A percentile compares a stretch with the other conserved stretches of the same genome.
phyloP scores from a whole-genome alignment of 2,888 invertebrate genomes.

The Tenthredo mesomela region DNA sequence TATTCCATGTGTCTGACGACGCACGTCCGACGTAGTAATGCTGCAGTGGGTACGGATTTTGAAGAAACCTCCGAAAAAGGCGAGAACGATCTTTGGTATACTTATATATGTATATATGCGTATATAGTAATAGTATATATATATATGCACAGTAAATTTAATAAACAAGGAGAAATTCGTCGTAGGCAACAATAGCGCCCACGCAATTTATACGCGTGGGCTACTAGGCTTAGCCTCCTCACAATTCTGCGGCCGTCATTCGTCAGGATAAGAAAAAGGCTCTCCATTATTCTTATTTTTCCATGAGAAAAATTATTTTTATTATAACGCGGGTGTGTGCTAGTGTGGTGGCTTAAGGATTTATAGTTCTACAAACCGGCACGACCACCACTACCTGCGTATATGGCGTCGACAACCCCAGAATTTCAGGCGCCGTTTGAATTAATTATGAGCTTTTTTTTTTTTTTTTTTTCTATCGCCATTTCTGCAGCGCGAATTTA shows the following conservation, averaged over 20 bases:
- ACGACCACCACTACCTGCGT: neutral
- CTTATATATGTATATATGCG: too few species aligned
- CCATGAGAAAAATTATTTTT: neutral
- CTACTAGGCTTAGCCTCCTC: neutral
- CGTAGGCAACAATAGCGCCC: constrained; percentile 13
- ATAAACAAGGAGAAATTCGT: neutral
- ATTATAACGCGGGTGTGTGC: neutral
- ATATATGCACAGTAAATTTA: neutral
- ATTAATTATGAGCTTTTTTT: neutral
- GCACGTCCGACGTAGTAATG: neutral
- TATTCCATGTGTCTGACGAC: neutral
- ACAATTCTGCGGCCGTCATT: neutral
- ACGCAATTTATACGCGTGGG: neutral
- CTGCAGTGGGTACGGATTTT: neutral
- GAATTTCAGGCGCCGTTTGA: neutral
- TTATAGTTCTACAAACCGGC: neutral
- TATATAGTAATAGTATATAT: too few species aligned
- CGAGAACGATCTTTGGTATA: neutral
- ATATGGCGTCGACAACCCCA: neutral
- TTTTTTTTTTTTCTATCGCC: too few species aligned
- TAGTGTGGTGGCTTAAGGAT: neutral
- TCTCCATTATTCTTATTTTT: neutral
- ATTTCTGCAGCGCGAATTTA: neutral
- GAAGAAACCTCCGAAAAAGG: neutral
- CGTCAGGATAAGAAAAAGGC: constrained; percentile 37